Conservation (phyloP, 1,140 invertebrate genomes). For the Drosophila mauritiana region DNA sequence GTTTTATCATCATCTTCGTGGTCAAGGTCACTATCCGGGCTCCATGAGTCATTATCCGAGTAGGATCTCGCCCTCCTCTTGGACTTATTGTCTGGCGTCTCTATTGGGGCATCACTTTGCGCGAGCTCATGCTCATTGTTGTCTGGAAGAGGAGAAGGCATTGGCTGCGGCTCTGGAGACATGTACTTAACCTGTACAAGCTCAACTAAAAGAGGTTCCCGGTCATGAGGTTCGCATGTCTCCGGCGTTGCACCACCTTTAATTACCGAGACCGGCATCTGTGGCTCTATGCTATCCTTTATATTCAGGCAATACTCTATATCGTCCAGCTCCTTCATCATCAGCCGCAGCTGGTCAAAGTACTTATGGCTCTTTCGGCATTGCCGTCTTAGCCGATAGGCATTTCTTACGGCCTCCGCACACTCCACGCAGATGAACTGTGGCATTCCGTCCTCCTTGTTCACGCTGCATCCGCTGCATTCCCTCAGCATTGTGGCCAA, state of each 20-base stretch:
- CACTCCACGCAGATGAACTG: conserved; percentile 22
- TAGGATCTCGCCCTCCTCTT: background rate
- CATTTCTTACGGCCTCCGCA: background rate
- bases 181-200: conserved; percentile 1
- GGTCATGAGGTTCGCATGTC: too few species aligned
- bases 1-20: background rate
- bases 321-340: background rate
- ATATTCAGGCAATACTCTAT: background rate
- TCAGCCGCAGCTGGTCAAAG: conserved; percentile 3
- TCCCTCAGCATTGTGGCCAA: conserved; percentile 23
- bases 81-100: background rate
- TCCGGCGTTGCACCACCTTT: background rate
- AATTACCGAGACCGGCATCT: too few species aligned
- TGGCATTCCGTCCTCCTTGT: conserved; percentile 7
- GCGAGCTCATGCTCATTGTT: background rate
- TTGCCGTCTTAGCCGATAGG: conserved; percentile 6
- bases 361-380: conserved; percentile 3
- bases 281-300: too few species aligned
- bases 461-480: conserved; percentile 10
- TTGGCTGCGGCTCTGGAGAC: too few species aligned
- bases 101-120: too few species aligned
- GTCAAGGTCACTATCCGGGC: background rate
- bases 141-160: background rate
- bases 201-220: conserved; percentile 1
- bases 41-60: background rate